phyloP scores from a whole-genome alignment of 1,140 invertebrate species.

The Tribolium madens region DNA sequence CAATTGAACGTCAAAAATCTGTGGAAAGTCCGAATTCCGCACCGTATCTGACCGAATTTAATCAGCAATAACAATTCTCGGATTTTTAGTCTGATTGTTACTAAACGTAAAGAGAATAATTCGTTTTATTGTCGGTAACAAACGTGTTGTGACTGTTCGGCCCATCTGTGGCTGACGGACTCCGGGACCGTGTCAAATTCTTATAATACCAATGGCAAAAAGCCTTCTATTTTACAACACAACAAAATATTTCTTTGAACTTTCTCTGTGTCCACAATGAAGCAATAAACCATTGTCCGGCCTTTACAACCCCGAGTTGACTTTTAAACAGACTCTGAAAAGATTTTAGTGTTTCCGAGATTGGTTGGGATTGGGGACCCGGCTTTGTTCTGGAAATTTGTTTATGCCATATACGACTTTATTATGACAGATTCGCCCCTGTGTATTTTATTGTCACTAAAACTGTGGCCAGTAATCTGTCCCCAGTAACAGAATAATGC shows the following conservation, averaged over 20 bases:
- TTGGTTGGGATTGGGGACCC: conserved; percentile 22
- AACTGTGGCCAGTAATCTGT: neutral
- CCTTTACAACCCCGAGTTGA: conserved; percentile 41
- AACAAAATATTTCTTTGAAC: conserved; percentile 46
- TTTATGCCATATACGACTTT: conserved; percentile 45
- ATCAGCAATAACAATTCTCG: too few relatives aligned
- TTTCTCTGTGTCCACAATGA: conserved; percentile 47
- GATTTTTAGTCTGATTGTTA: conserved; percentile 1
- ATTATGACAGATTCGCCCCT: conserved; percentile 38
- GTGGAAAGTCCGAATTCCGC: conserved; percentile 2
- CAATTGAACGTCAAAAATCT: neutral
- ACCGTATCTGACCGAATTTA: conserved; percentile 24
- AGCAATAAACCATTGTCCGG: conserved; percentile 48
- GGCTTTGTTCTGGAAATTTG: conserved; percentile 46
- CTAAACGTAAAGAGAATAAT: conserved; percentile 16
- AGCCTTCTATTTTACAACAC: conserved; percentile 39
- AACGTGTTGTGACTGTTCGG: conserved; percentile 26
- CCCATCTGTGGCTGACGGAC: conserved; percentile 28
- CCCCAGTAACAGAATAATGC: too few relatives aligned
- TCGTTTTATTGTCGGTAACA: conserved; percentile 29
- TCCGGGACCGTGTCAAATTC: conserved; percentile 30
- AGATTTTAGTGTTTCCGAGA: conserved; percentile 49
- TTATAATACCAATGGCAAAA: conserved; percentile 34
- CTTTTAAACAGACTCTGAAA: conserved; percentile 46
- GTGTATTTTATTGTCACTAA: neutral